phyloP scores from a whole-genome alignment of 2,113 vertebrate species.

The Motacilla alba region DNA sequence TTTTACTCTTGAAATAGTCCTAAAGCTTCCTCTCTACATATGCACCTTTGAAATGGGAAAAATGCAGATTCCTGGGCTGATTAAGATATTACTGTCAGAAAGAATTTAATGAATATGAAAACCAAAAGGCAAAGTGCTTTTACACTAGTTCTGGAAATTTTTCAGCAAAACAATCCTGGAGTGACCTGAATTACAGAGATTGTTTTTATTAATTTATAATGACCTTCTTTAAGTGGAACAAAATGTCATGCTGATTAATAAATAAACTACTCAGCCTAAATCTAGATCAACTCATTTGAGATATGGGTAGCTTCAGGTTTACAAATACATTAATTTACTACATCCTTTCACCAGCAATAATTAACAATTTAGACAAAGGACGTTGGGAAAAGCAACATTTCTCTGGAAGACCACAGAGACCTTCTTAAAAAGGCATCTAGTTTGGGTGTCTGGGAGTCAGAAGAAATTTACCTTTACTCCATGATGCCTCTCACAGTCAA shows the following conservation, averaged over 20 bases:
- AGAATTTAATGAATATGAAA: not conserved
- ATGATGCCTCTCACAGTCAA: not conserved
- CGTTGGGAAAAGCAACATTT: not conserved
- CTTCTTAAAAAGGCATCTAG: not conserved
- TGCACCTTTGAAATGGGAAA: not conserved
- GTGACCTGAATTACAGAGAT: not conserved
- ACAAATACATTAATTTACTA: not conserved
- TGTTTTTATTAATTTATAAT: not conserved
- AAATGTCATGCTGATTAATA: not conserved
- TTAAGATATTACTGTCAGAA: not conserved
- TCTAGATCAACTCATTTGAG: not conserved
- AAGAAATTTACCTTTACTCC: not conserved
- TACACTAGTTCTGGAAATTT: not conserved
- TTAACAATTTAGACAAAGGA: not conserved
- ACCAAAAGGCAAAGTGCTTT: not conserved
- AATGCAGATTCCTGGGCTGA: not conserved
- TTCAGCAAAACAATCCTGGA: not conserved
- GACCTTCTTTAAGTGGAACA: not conserved
- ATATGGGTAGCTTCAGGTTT: not conserved
- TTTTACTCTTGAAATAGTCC: slow-evolving; percentile 4
- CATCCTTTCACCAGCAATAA: not conserved
- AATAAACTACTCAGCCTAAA: not conserved
- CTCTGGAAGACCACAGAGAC: not conserved
- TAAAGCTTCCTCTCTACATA: not conserved
- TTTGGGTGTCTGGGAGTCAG: not conserved